Base-by-base conservation (phyloP, 2,797 vertebrate genomes). In the Threskiornis aethiopicus region DNA sequence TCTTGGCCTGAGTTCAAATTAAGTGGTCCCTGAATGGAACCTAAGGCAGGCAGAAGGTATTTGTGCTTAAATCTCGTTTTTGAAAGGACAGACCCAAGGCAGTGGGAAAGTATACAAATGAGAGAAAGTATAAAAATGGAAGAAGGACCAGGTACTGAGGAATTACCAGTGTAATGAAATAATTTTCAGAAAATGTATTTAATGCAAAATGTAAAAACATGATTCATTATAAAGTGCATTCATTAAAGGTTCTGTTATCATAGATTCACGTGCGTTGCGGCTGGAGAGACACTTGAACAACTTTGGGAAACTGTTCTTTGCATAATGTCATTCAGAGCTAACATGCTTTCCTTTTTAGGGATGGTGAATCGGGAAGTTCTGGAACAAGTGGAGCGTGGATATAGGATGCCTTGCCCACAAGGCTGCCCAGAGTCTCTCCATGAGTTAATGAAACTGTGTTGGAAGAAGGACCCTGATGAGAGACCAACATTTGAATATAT, bases 341-440 rank as follows among this genome's bases (percentile, higher is more conserved):
- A 92, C 59, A 31, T 59, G 19, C 65, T 95, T 92, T 94, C 62
- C 37, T 95, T 87, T 87, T 67, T 95, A 99, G 99, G 99, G 61
- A 99, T 99, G 99, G 99, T 99, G 85, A 99, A 99, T 97, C 98
- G 99, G 10, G 99, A 99, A 98, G 99, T 99, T 35, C 96, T 99
- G 98, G 99, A 99, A 76, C 99, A 99, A 97, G 99, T 99, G 90
- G 99, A 99, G 97, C 98, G 99, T 72, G 99, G 99, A 4, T 99
- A 99, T 69, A 98, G 99, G 91, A 99, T 99, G 99, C 99, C 99
- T 59, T 99, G 99, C 95, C 99, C 99, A 14, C 99, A 99, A 73
- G 99, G 99, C 51, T 99, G 99, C 91, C 99, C 99, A 4, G 99
- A 99, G 94, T 99, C 99, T 72, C 98, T 99, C 84, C 99, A 99